Conservation (phyloP, 2,797 vertebrate species). For the Pipistrellus kuhlii region DNA sequence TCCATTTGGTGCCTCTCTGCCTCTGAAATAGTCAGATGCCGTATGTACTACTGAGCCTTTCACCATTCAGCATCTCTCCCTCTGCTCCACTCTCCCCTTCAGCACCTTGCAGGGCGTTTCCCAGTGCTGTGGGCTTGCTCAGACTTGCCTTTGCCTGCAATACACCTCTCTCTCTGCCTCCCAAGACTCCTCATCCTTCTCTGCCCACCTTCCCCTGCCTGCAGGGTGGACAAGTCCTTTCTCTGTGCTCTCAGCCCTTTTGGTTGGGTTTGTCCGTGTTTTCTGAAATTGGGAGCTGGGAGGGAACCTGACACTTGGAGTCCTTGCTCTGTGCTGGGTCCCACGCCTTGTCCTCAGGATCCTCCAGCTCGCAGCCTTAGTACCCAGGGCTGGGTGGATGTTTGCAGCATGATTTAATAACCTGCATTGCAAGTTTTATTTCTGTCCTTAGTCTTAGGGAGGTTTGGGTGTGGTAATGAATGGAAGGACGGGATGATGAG, state of each 20-base stretch:
- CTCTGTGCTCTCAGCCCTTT: neutral
- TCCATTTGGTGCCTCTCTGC: neutral
- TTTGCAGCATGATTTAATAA: neutral
- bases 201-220: neutral
- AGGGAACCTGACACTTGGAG: neutral
- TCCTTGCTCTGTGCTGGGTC: neutral
- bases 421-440: neutral
- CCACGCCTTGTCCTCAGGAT: neutral
- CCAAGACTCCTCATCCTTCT: neutral
- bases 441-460: conserved; percentile 20
- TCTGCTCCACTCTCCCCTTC: neutral
- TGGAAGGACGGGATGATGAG: neutral
- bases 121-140: conserved; percentile 4
- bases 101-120: neutral
- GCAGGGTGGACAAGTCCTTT: neutral
- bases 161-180: neutral
- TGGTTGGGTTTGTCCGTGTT: conserved; percentile 2
- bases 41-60: neutral
- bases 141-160: neutral
- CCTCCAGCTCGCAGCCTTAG: neutral
- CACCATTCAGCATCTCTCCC: neutral
- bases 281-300: neutral
- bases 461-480: neutral
- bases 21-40: neutral
- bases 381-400: neutral